A percentile compares a stretch with the other conserved stretches of the same genome.
Conservation (phyloP, 2,888 invertebrate genomes). For the Limenitis camilla region DNA sequence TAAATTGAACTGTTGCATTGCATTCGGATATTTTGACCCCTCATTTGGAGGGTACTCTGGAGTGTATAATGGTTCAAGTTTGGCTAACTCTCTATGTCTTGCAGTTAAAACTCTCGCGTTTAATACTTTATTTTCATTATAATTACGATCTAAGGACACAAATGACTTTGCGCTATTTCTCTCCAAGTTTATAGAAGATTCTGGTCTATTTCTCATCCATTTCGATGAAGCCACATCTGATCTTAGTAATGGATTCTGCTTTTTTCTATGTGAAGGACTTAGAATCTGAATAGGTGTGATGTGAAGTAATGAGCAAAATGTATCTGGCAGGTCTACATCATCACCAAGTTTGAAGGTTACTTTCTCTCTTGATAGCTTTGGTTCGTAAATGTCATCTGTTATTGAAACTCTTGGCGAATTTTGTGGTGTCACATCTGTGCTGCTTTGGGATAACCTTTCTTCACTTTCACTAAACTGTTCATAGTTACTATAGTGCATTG, state of each 20-base stretch:
- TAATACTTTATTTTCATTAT: conserved; percentile 40
- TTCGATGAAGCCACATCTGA: conserved; percentile 65
- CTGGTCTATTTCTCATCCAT: conserved; percentile 66
- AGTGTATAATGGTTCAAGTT: conserved; percentile 53
- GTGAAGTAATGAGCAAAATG: conserved; percentile 61
- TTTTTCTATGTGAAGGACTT: conserved; percentile 51
- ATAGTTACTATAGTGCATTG: conserved; percentile 63
- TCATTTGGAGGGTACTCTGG: conserved; percentile 50
- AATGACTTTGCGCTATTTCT: conserved; percentile 68
- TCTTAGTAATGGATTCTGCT: conserved; percentile 53
- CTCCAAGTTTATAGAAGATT: conserved; percentile 58
- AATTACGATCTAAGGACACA: conserved; percentile 59
- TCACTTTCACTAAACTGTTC: conserved; percentile 62
- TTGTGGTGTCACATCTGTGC: conserved; percentile 62
- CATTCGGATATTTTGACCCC: conserved; percentile 33
- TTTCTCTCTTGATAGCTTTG: conserved; percentile 35
- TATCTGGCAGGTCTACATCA: conserved; percentile 45
- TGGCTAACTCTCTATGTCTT: conserved; percentile 50
- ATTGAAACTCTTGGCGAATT: conserved; percentile 45
- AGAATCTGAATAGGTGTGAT: conserved; percentile 63
- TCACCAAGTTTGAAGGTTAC: conserved; percentile 38
- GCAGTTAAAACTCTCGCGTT: conserved; percentile 56
- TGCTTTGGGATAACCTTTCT: conserved; percentile 61
- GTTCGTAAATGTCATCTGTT: conserved; percentile 41
- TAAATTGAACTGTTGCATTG: conserved; percentile 41